phyloP scores from a whole-genome alignment of 2,113 vertebrate genomes.

The Pedetes capensis region DNA sequence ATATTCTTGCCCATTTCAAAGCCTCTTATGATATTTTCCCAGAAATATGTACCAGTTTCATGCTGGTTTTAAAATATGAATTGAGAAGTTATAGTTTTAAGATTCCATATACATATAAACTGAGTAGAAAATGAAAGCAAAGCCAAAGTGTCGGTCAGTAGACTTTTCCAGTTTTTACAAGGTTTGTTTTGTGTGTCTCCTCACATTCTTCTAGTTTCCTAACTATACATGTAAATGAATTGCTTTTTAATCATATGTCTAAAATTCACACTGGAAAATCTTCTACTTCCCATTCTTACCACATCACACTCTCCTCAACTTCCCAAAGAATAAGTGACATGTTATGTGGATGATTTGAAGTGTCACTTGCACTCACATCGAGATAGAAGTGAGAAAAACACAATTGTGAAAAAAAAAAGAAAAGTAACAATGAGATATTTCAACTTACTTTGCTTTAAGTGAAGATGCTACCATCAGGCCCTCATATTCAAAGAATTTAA shows the following conservation, averaged over 20 bases:
- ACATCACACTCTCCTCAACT: neutral
- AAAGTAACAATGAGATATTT: neutral
- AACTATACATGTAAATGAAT: neutral
- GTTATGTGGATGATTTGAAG: neutral
- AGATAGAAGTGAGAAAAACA: neutral
- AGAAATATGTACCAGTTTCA: neutral
- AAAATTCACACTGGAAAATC: neutral
- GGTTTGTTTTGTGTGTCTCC: neutral
- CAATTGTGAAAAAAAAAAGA: neutral
- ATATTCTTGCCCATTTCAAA: neutral
- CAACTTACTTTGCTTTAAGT: neutral
- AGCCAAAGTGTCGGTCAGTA: neutral
- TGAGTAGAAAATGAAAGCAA: constrained; percentile 1
- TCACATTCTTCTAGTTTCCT: neutral
- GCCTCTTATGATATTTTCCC: neutral
- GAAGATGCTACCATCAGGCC: neutral
- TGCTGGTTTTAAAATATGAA: neutral
- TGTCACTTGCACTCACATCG: neutral
- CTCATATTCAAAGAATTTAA: neutral
- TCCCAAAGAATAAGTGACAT: neutral
- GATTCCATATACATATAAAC: neutral
- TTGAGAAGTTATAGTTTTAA: neutral
- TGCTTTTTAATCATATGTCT: neutral
- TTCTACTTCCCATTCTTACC: neutral
- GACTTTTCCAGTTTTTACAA: neutral